These are phyloP conservation scores for Sebastes baramenuke DNA, from an alignment of 2,797 vertebrate species.

Conservation along the genomic window DNA sequence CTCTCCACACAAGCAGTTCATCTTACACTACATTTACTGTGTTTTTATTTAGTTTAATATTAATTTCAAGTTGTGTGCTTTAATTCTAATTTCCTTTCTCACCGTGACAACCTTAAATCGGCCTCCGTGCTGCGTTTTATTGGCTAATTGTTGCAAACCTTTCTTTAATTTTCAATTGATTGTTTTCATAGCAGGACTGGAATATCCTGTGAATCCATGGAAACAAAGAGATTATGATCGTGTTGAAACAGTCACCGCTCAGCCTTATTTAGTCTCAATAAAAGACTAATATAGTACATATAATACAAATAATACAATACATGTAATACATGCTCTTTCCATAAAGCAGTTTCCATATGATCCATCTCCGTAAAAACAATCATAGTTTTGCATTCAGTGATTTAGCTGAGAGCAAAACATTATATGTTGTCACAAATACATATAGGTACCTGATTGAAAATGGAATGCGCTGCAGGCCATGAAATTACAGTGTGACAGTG, in stretches of 20 bases:
- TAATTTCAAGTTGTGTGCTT: neutral
- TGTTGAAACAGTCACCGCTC: neutral
- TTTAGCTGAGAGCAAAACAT: neutral
- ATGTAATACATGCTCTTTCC: neutral
- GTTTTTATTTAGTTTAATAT: neutral
- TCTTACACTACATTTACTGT: neutral
- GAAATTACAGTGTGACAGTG: neutral
- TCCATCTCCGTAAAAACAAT: neutral
- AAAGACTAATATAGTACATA: neutral
- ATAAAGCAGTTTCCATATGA: neutral
- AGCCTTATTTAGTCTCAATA: neutral
- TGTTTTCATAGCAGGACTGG: neutral
- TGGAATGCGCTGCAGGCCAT: neutral
- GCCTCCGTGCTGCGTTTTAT: neutral
- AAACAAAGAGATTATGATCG: neutral
- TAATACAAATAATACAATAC: too few species aligned
- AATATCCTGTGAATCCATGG: neutral
- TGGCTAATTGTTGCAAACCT: neutral
- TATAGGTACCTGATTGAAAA: neutral
- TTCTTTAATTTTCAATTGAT: neutral
- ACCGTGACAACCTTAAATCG: neutral
- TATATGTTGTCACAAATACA: neutral
- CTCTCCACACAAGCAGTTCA: neutral
- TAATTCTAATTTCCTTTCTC: neutral
- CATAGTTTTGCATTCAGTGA: neutral